These are phyloP conservation scores for Lophotriccus pileatus DNA, from an alignment of 2,797 vertebrate species.

Conservation along the genomic window DNA sequence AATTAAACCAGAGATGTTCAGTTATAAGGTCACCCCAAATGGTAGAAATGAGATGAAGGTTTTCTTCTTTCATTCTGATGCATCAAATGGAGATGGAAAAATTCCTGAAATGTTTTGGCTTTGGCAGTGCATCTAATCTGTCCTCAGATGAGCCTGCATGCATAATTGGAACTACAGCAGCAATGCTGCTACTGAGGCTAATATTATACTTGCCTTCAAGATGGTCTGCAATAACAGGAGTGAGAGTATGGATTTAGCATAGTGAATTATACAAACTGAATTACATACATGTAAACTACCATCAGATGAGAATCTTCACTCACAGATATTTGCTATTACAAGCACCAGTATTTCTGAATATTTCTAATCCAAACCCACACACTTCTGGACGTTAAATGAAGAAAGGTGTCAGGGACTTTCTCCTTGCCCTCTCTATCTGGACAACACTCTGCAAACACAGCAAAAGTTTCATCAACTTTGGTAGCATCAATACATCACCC, in stretches of 20 bases:
- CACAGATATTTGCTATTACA: background rate
- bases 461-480: background rate
- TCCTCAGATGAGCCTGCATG: conserved; percentile 21
- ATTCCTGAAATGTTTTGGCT: conserved; percentile 35
- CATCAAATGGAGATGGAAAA: conserved; percentile 8
- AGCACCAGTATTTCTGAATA: background rate
- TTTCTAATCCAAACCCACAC: background rate
- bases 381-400: background rate
- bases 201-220: background rate
- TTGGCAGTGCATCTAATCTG: conserved; percentile 24
- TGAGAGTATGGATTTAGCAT: background rate
- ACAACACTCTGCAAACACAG: background rate
- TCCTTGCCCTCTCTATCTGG: background rate
- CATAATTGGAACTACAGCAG: background rate
- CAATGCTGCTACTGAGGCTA: background rate
- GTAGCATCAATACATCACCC: background rate
- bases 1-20: conserved; percentile 2
- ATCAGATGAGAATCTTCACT: background rate
- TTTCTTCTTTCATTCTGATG: conserved; percentile 21
- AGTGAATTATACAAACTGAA: background rate
- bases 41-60: background rate
- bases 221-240: background rate
- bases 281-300: background rate
- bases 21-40: conserved; percentile 6
- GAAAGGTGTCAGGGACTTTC: background rate